Base-by-base conservation (phyloP, 2,797 vertebrate species). In the Neosilurus hyrtlii region DNA sequence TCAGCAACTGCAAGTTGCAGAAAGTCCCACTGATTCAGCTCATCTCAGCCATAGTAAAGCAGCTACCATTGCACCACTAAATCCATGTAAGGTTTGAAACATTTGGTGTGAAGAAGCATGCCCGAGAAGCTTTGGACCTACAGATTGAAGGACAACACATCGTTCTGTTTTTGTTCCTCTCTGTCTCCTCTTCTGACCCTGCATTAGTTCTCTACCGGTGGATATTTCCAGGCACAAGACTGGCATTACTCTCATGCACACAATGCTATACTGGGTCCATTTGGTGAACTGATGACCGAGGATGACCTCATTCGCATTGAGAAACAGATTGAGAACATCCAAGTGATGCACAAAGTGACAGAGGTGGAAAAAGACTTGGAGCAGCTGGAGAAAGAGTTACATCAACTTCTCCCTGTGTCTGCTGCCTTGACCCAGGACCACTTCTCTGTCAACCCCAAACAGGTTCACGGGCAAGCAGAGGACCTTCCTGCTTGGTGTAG, bases 251-350 rank as follows among this genome's bases (percentile, higher is more conserved):
- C 95, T 80, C 93, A 92, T 1, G 62, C 92, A 82, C 93, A 94
- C 89, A 94, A 96, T 90, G 97, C 94, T 90, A 95, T 96, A 83
- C 94, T 96, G 90, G 96, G 96, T 86, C 96, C 96, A 66, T 95
- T 98, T 65, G 96, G 98, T 71, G 97, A 98, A 88, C 95, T 95
- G 85, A 96, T 98, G 97, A 95, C 95, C 1, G 97, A 99, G 90
- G 93, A 93, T 5, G 98, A 99, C 88, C 89, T 98, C 75, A 93
- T 94, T 85, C 94, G 93, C 83, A 96, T 99, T 86, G 97, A 99
- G 90, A 96, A 94, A 94, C 97, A 96, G 90, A 97, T 98, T 73
- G 97, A 98, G 90, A 98, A 97, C 90, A 94, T 99, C 79, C 97
- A 96, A 88, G 96, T 99, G 78, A 94, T 98, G 95, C 96, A 96